A percentile compares a stretch with the other conserved stretches of the same genome.
phyloP scores from a whole-genome alignment of 2,797 vertebrate species.

The Macrochelys suwanniensis region DNA sequence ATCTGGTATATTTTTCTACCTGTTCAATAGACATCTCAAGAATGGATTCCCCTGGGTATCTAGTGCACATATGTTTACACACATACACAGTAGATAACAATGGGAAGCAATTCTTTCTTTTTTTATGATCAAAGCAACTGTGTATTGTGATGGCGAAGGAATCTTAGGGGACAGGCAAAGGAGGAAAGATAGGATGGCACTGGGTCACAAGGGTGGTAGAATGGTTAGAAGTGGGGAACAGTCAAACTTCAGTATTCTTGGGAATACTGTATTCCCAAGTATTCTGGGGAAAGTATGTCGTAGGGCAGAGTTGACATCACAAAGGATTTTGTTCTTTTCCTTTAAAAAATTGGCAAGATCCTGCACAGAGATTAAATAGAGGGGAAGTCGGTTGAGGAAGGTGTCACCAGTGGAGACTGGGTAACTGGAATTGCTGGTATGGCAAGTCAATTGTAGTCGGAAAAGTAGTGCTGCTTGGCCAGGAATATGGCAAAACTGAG shows the following conservation, averaged over 20 bases:
- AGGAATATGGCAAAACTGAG: background rate
- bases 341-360: background rate
- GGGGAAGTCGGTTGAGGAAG: background rate
- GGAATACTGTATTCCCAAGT: too few relatives aligned
- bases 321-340: background rate
- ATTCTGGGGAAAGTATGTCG: background rate
- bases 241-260: background rate
- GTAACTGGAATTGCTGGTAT: accelerated
- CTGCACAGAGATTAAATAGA: background rate
- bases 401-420: background rate
- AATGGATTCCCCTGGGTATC: background rate
- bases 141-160: background rate
- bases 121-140: background rate
- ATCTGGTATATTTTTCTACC: too few relatives aligned
- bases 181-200: background rate
- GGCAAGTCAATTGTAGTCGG: background rate
- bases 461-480: background rate
- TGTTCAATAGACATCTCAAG: too few relatives aligned
- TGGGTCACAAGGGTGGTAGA: background rate
- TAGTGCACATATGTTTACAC: background rate
- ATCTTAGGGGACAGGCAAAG: background rate
- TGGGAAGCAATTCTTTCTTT: background rate
- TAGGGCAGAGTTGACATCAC: background rate
- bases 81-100: background rate
- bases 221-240: background rate